These are phyloP conservation scores for Balaenoptera acutorostrata DNA, from an alignment of 2,113 vertebrate genomes.

Conservation along the genomic window DNA sequence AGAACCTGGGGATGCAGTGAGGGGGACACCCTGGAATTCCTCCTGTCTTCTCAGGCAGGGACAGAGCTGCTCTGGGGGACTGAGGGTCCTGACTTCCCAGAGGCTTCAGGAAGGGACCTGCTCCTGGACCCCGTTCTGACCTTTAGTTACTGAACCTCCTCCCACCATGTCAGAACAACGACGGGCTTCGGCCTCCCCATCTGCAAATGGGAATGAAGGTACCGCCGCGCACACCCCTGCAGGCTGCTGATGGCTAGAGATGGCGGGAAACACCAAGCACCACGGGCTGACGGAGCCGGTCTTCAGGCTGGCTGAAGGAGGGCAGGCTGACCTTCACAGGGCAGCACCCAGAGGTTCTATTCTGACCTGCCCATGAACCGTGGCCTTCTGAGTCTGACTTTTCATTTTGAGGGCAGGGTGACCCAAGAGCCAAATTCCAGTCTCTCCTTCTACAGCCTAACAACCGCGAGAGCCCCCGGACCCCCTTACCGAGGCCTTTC, in stretches of 20 bases:
- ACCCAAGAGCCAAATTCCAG: background rate
- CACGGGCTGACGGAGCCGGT: accelerated
- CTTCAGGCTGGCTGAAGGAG: background rate
- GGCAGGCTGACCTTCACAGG: background rate
- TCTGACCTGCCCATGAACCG: background rate
- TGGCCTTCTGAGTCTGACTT: background rate
- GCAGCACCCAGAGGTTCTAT: background rate
- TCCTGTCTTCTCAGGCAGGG: background rate
- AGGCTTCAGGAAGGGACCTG: background rate
- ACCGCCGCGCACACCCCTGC: accelerated
- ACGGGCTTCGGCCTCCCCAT: background rate
- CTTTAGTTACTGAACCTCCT: background rate
- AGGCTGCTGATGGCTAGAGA: background rate
- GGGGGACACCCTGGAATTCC: background rate
- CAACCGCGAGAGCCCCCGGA: accelerated
- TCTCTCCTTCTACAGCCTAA: background rate
- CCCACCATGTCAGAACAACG: background rate
- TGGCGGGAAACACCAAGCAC: accelerated
- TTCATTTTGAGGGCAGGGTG: background rate
- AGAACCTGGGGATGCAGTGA: background rate
- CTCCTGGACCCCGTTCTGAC: background rate
- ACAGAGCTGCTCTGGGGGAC: background rate
- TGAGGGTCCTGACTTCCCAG: background rate
- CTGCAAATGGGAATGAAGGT: background rate
- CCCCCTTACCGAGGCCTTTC: constrained; percentile 92